Evolutionary conservation across 1,140 invertebrate genomes (phyloP).

Genomic region (Eurosta solidaginis): DNA sequence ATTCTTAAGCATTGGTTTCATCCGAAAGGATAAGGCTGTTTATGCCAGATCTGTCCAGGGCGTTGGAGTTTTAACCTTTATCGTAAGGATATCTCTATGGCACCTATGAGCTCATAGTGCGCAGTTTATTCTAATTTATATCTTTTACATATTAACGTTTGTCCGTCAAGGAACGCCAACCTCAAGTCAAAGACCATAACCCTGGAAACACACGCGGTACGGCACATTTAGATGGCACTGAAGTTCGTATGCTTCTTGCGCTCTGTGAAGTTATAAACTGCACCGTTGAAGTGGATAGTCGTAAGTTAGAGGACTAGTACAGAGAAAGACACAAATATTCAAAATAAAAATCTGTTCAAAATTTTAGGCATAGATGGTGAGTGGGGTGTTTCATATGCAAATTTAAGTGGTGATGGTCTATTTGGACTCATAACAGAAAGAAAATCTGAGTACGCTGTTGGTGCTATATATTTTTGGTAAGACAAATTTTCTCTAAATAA

Average conservation of each 20-base stretch:
- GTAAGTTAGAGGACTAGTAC: too few species aligned
- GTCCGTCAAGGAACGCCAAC: neutral
- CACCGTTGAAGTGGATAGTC: slow-evolving; percentile 44
- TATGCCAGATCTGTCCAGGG: too few species aligned
- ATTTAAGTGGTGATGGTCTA: slow-evolving; percentile 26
- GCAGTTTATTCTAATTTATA: neutral
- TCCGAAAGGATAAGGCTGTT: too few species aligned
- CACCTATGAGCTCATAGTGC: too few species aligned
- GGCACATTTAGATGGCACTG: slow-evolving; percentile 46
- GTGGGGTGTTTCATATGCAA: slow-evolving; percentile 30
- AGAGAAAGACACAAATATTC: too few species aligned
- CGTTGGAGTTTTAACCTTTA: too few species aligned
- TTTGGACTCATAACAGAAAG: neutral
- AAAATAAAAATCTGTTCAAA: neutral
- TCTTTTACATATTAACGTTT: neutral
- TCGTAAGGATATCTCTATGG: too few species aligned
- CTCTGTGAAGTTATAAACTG: slow-evolving; percentile 51
- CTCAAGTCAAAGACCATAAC: slow-evolving; percentile 36
- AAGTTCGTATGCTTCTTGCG: slow-evolving; percentile 40
- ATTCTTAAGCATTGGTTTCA: too few species aligned
- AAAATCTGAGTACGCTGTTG: neutral
- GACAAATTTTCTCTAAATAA: neutral
- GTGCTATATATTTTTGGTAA: slow-evolving; percentile 34
- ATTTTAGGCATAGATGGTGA: slow-evolving; percentile 17
- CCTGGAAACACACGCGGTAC: slow-evolving; percentile 9